Evolutionary conservation across 2,113 vertebrate species (phyloP).

Genomic region (Lipophrys pholis): DNA sequence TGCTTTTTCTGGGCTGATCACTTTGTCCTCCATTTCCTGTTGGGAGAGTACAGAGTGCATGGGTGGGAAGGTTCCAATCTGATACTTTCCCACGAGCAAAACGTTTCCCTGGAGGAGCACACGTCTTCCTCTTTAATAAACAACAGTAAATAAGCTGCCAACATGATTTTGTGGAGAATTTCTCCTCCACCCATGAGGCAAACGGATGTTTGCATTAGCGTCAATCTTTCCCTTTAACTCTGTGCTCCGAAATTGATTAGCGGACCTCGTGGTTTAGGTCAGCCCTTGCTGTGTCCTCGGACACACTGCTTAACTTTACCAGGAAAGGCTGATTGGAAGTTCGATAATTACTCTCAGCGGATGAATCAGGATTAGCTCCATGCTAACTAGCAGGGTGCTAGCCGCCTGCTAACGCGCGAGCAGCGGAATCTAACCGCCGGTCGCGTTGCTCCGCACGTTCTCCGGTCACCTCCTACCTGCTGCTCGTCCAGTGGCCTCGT

Average conservation of each 20-base stretch:
- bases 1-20: constrained; percentile 94
- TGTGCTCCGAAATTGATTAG: background rate
- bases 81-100: background rate
- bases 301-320: background rate
- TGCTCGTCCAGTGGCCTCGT: constrained; percentile 60
- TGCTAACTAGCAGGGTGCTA: constrained; percentile 62
- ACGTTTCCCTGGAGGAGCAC: background rate
- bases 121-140: too few species aligned
- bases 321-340: background rate
- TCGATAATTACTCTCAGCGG: too few species aligned
- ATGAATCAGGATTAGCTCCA: constrained; percentile 7
- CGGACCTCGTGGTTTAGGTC: background rate
- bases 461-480: constrained; percentile 48
- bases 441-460: too few species aligned
- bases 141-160: too few species aligned
- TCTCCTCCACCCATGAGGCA: constrained; percentile 25
- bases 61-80: background rate
- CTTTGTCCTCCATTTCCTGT: constrained; percentile 97
- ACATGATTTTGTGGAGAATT: too few species aligned
- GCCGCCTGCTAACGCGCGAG: constrained; percentile 5
- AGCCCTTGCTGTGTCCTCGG: rapidly evolving
- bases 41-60: background rate
- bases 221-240: constrained; percentile 3
- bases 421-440: background rate
- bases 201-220: constrained; percentile 40